A percentile compares a stretch with the other conserved stretches of the same genome.
phyloP scores from a whole-genome alignment of 2,888 invertebrate genomes.

The Scaeva pyrastri region DNA sequence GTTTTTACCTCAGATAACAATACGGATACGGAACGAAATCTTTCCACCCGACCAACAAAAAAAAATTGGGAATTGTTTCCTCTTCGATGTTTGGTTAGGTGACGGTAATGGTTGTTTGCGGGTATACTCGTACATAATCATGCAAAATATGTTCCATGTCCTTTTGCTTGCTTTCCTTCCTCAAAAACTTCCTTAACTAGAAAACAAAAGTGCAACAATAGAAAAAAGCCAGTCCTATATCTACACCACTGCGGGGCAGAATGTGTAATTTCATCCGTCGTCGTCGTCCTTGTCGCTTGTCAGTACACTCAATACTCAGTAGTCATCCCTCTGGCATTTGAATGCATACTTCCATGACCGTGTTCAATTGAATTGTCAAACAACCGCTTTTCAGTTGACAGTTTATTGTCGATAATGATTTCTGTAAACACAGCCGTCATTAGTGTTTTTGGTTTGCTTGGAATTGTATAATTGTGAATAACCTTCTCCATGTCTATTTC shows the following conservation, averaged over 20 bases:
- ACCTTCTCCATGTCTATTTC: constrained; percentile 41
- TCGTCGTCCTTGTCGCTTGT: not conserved
- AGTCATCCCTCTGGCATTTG: constrained; percentile 77
- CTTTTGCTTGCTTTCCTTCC: constrained; percentile 37
- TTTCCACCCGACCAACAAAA: constrained; percentile 7
- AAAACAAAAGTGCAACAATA: constrained; percentile 75
- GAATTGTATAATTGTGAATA: constrained; percentile 22
- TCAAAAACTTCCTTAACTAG: constrained; percentile 31
- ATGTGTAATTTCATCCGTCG: constrained; percentile 58
- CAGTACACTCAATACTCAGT: not conserved
- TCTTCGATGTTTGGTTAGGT: constrained; percentile 71
- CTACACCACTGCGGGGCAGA: constrained; percentile 24
- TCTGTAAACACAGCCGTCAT: constrained; percentile 81
- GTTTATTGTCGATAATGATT: constrained; percentile 79
- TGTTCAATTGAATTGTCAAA: constrained; percentile 81
- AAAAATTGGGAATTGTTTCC: constrained; percentile 15
- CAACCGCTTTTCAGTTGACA: constrained; percentile 77
- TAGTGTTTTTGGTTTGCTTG: constrained; percentile 38
- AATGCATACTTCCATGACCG: constrained; percentile 77
- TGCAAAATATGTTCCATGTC: constrained; percentile 74
- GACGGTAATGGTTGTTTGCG: constrained; percentile 48
- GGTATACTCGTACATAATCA: constrained; percentile 25
- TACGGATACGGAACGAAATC: constrained; percentile 44
- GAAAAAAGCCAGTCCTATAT: not conserved
- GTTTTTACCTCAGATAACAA: constrained; percentile 71